Evolutionary conservation across 2,113 vertebrate genomes (phyloP).

Genomic region (Erythrolamprus reginae): DNA sequence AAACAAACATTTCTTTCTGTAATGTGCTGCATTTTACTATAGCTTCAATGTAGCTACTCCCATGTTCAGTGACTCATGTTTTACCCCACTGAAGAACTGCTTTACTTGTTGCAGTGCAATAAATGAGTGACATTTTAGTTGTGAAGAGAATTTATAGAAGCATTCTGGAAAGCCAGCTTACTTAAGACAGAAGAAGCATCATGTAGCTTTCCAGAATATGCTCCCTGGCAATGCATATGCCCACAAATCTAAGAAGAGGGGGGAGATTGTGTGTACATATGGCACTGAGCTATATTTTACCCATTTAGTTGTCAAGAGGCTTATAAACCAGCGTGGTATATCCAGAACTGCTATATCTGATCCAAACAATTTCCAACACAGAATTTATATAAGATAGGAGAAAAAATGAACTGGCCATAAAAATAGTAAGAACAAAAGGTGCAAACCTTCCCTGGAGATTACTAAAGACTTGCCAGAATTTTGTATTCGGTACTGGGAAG

Average conservation of each 20-base stretch:
- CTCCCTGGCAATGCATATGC: neutral
- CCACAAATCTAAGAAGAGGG: neutral
- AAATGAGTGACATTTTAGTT: neutral
- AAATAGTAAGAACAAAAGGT: neutral
- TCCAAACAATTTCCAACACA: neutral
- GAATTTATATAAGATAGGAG: neutral
- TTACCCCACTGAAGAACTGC: neutral
- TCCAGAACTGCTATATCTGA: neutral
- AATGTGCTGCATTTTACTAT: neutral
- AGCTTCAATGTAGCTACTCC: neutral
- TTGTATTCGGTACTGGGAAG: neutral
- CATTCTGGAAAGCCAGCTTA: neutral
- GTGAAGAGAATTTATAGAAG: neutral
- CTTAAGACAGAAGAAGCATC: neutral
- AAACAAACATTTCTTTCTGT: neutral
- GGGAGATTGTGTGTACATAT: slow-evolving; percentile 19
- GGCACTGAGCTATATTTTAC: slow-evolving; percentile 11
- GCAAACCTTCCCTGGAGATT: neutral
- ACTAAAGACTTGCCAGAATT: slow-evolving; percentile 9
- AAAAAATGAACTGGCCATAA: neutral
- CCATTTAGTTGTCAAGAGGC: neutral
- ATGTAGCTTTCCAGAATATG: neutral
- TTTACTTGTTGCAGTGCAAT: neutral
- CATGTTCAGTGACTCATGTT: neutral
- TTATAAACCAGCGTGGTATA: neutral